Base-by-base conservation (phyloP, 2,113 vertebrate genomes). In the Arothron firmamentum region DNA sequence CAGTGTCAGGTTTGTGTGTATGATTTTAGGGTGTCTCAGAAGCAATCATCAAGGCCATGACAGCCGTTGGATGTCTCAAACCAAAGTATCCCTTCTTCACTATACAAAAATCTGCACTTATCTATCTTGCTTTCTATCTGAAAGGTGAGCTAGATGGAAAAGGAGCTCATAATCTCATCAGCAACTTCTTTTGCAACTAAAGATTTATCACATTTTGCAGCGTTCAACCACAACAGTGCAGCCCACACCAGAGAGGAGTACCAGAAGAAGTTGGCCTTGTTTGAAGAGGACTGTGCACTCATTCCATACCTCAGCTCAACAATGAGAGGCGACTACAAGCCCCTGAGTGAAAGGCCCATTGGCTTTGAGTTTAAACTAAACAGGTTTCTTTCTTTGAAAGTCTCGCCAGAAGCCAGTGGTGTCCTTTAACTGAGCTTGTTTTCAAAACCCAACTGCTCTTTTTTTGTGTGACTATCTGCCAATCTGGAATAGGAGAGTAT, bases 1-100 rank as follows among this genome's bases (percentile, higher is more conserved):
- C 5, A 16, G 43, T 45, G 17, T 45, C 14, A 16, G 43, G 1
- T 16, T 17, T 19, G 47, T 19, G 17, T 49, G n/a, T 59, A 9
- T 47, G 52, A 66, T 53, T 79, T 46, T 64, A 99, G 97, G 94
- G 94, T 54, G 87, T 89, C 11, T 92, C 95, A 62, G 88, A 85
- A 20, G 82, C 93, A 56, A 79, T 97, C 43, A 96, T 96, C 80
- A 96, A 96, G 87, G 95, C 95, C 72, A 87, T 98, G 91, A 95
- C 92, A 60, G 92, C 94, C 65, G 93, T 90, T 0, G 95, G 95
- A 20, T 92, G 91, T 77, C 82, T 96, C 51, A 98, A 94, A 88
- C 97, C 96, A 54, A 98, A 99, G 82, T 93, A 92, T 81, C 97
- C 97, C 25, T 98, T 93, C 81, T 73, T 95, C 49, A 96, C 89